These are phyloP conservation scores for Synergus laeviventris DNA, from an alignment of 2,888 invertebrate genomes.

Conservation along the genomic window DNA sequence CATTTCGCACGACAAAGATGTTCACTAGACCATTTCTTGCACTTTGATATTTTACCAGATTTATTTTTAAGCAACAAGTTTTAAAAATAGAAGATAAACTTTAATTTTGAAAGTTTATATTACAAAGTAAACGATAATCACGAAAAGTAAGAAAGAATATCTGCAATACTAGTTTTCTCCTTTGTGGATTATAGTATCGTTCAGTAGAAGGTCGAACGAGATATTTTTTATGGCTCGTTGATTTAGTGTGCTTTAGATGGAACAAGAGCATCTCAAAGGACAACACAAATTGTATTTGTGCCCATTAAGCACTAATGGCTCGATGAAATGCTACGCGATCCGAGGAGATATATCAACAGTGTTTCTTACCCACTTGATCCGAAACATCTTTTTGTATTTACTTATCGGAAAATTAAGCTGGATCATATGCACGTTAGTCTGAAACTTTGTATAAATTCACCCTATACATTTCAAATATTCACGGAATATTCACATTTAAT, in stretches of 20 bases:
- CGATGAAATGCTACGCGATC: conserved; percentile 13
- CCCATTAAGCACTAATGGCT: conserved; percentile 37
- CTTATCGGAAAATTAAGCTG: neutral
- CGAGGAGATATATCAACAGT: neutral
- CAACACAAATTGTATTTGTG: conserved; percentile 26
- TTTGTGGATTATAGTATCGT: neutral
- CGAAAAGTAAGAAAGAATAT: neutral
- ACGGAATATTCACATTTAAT: too few species aligned
- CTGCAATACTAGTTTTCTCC: neutral
- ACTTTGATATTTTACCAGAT: neutral
- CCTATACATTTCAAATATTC: too few species aligned
- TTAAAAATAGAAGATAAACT: neutral
- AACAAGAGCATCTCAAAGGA: conserved; percentile 17
- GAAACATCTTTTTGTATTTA: neutral
- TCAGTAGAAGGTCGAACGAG: neutral
- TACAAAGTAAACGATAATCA: neutral
- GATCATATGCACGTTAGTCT: too few species aligned
- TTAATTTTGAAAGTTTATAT: neutral
- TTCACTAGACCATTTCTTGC: neutral
- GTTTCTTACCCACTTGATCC: neutral
- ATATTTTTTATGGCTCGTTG: conserved; percentile 39
- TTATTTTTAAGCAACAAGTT: neutral
- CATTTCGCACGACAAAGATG: conserved; percentile 40
- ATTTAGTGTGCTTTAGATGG: conserved; percentile 5
- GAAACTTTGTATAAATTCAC: neutral